Evolutionary conservation across 2,797 vertebrate genomes (phyloP), one percentile per base, ranked within the genome.

Genomic region (Clarias fuscus): DNA sequence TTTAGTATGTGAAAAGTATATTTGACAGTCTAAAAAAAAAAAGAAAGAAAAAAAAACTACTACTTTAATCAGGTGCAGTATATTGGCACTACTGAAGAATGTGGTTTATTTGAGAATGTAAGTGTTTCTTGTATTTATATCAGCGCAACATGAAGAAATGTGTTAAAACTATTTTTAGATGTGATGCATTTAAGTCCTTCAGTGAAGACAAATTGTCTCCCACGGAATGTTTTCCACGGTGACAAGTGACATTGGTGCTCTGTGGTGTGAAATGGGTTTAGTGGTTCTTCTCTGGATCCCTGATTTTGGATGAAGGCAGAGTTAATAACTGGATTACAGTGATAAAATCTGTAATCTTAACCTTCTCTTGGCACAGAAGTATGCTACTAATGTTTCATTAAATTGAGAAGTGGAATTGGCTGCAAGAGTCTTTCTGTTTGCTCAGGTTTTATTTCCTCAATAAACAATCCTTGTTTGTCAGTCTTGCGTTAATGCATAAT

Each of bases 161-260:
- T 82, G 61, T 78, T 85, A 5, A 83, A 22, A 83, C 64, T 87
- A 80, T 81, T 75, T 82, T 83, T 72, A 73, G 18, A 82, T 37
- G 27, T 75, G 37, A 81, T 82, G 2, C 17, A 82, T 24, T 24
- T 11, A 27, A 67, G 72, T 85, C 48, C 82, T 86, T 80, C 13
- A 30, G 58, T 24, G 20, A 40, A 64, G 22, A 64, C 59, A 53
- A 70, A 83, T 81, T 10, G 15, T 27, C 65, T 79, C n/a, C 48
- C 11, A 53, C 2, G 48, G 72, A 79, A 70, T 65, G 67, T 85
- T 82, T 48, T 80, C 65, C 59, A 7, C 7, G 8, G 22, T 33
- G 83, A 75, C 43, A 58, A 78, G 73, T 30, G 68, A 75, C 61
- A 30, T 30, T 30, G 30, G 18, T 30, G 76, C 20, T 82, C 24